These are phyloP conservation scores for Thomomys bottae DNA, from an alignment of 2,113 vertebrate genomes.

Conservation along the genomic window DNA sequence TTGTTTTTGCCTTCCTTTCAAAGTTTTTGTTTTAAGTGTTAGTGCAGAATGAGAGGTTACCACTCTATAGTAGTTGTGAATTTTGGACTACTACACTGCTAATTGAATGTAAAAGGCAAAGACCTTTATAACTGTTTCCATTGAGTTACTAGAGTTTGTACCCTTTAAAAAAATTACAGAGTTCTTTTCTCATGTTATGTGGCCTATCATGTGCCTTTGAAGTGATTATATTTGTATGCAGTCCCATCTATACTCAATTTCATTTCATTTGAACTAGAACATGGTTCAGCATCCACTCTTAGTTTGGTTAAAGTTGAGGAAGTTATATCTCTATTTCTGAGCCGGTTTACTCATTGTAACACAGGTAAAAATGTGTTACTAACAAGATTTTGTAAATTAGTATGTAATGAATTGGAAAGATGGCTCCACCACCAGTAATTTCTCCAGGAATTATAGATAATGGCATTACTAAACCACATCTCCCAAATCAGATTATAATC, in stretches of 20 bases:
- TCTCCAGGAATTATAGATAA: not conserved
- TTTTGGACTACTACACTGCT: not conserved
- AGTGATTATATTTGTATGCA: too few relatives aligned
- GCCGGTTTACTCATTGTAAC: not conserved
- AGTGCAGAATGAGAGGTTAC: not conserved
- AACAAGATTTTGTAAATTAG: not conserved
- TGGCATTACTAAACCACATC: too few relatives aligned
- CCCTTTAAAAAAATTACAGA: too few relatives aligned
- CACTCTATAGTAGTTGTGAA: not conserved
- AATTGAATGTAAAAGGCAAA: not conserved
- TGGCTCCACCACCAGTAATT: not conserved
- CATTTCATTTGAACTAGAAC: not conserved
- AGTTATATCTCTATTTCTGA: not conserved
- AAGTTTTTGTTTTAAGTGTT: not conserved
- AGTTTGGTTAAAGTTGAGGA: not conserved
- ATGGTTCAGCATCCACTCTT: not conserved
- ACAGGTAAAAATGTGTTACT: not conserved
- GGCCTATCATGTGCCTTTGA: too few relatives aligned
- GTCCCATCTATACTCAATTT: not conserved
- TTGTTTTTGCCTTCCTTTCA: not conserved
- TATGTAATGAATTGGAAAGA: not conserved
- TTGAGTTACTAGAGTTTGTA: too few relatives aligned
- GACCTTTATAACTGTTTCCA: not conserved
- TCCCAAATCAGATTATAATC: not conserved
- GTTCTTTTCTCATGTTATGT: too few relatives aligned